These are phyloP conservation scores for Oreochromis grahami DNA, from an alignment of 2,797 vertebrate species.

Conservation along the genomic window DNA sequence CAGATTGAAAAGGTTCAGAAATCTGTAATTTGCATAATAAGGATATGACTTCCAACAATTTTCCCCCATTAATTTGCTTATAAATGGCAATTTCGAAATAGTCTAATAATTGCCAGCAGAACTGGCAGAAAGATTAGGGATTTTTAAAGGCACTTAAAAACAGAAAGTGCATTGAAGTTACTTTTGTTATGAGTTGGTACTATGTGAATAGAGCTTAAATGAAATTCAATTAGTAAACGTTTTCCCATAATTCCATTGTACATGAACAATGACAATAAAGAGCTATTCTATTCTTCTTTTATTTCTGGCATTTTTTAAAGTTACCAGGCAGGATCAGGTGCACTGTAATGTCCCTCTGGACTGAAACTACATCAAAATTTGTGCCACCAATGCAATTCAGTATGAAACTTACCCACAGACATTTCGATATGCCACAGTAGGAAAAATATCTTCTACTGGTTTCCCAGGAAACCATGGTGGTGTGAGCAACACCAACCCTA, in stretches of 20 bases:
- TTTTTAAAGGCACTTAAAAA: background rate
- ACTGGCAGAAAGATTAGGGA: background rate
- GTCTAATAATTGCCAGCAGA: background rate
- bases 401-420: background rate
- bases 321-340: background rate
- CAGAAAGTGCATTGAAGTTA: background rate
- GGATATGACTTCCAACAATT: background rate
- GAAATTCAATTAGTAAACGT: background rate
- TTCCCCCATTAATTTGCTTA: background rate
- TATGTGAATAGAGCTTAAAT: background rate
- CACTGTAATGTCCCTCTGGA: background rate
- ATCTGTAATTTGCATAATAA: background rate
- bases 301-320: background rate
- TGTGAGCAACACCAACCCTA: background rate
- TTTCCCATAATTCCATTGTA: background rate
- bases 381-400: background rate
- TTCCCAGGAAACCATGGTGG: background rate
- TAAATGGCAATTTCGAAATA: background rate
- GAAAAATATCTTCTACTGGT: background rate
- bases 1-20: background rate
- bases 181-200: background rate
- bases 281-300: background rate
- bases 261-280: background rate
- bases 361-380: background rate
- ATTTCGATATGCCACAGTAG: background rate